Evolutionary conservation across 2,113 vertebrate species (phyloP), one percentile per base, ranked within the genome.

Genomic region (Cromileptes altivelis): DNA sequence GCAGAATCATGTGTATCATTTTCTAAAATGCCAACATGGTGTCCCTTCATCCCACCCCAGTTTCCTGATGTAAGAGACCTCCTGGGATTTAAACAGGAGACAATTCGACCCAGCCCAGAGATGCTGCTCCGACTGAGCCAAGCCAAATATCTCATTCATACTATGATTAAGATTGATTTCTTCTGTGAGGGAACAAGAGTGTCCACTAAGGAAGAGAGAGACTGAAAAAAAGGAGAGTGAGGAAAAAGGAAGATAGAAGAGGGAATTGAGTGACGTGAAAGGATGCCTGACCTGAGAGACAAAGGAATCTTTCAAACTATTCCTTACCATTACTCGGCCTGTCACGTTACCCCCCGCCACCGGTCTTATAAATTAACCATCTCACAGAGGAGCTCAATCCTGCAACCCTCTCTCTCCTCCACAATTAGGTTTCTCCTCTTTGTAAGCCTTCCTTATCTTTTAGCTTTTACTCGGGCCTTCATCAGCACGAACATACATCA

Each of bases 331-430:
- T 92, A 88, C 90, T 92, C 69, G 88, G 89, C 89, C 89, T 90
- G 92, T 94, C 94, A 94, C 86, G 88, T 88, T 84, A 88, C 72
- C 82, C 64, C 11, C 82, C 70, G 74, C 87, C 78, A 63, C 81
- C 60, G 56, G 25, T 89, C 81, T 92, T 93, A 94, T 95, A 94
- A 94, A 95, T 95, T 86, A 95, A 93, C 89, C 88, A 93, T 92
- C 85, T 88, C 85, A 91, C 91, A 88, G 89, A 91, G 81, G 82
- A 89, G 82, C 81, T 78, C 84, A 61, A 81, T 91, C 78, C 90
- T 81, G 85, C 85, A 87, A 73, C 70, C 82, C 77, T 78, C 81
- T 85, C 86, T 83, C 67, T 88, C 76, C 67, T 81, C 77, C 83
- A 89, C 90, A 94, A 93, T 92, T 94, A 91, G 89, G 89, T 91